Evolutionary conservation across 1,140 invertebrate genomes (phyloP).

Genomic region (Macrotrachela quadricornifera): DNA sequence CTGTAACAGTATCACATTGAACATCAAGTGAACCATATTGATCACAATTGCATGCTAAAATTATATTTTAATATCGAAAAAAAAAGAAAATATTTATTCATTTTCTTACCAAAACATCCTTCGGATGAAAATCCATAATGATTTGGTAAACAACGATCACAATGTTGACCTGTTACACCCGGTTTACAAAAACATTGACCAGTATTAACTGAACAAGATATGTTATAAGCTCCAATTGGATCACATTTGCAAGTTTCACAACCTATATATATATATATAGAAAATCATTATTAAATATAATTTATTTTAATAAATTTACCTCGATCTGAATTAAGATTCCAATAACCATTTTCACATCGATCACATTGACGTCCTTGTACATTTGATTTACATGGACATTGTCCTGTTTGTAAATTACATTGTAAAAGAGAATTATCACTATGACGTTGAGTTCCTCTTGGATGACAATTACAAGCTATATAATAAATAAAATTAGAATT

Average conservation of each 20-base stretch:
- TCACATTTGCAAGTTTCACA: conserved; percentile 53
- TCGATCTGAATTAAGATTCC: conserved; percentile 3
- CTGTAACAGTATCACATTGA: conserved; percentile 44
- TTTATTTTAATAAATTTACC: not conserved
- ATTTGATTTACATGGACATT: conserved; percentile 6
- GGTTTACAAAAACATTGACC: conserved; percentile 64
- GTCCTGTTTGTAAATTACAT: conserved; percentile 3
- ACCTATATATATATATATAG: not conserved
- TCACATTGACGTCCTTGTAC: conserved; percentile 5
- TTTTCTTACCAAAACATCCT: conserved; percentile 41
- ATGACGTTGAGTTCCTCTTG: conserved; percentile 3
- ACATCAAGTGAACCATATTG: conserved; percentile 46
- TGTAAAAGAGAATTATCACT: not conserved
- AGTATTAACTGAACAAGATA: conserved; percentile 46
- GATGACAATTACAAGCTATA: conserved; percentile 7
- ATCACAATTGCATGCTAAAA: conserved; percentile 54
- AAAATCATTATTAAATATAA: too few species aligned
- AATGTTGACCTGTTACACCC: conserved; percentile 56
- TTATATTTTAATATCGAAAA: too few species aligned
- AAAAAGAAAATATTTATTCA: too few species aligned
- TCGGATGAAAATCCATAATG: conserved; percentile 57
- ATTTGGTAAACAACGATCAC: conserved; percentile 51
- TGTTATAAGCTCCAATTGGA: conserved; percentile 43
- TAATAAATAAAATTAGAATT: not conserved
- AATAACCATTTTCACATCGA: conserved; percentile 3